phyloP scores from a whole-genome alignment of 2,113 vertebrate species.

The Ahaetulla prasina region DNA sequence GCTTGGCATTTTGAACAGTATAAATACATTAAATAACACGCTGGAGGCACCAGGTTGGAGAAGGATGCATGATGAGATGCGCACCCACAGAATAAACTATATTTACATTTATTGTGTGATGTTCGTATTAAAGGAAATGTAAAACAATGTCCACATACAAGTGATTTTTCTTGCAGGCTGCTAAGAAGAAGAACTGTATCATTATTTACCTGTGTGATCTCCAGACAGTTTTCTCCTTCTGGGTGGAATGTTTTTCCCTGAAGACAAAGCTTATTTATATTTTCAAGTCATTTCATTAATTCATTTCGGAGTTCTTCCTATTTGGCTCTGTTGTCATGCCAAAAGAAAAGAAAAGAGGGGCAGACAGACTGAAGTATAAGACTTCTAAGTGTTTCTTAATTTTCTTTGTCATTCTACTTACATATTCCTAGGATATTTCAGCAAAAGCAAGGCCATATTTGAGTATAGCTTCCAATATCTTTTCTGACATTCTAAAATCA shows the following conservation, averaged over 20 bases:
- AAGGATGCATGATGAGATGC: too few relatives aligned
- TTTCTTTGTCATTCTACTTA: too few relatives aligned
- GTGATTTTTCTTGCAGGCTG: neutral
- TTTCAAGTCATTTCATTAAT: constrained; percentile 40
- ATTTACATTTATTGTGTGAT: neutral
- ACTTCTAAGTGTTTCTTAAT: neutral
- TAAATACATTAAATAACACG: too few relatives aligned
- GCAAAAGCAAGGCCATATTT: too few relatives aligned
- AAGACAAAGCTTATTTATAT: constrained; percentile 38
- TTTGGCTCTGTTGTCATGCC: neutral
- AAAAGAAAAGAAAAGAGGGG: neutral
- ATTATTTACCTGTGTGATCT: too few relatives aligned
- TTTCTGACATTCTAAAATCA: too few relatives aligned
- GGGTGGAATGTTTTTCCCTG: constrained; percentile 28
- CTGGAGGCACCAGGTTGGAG: too few relatives aligned
- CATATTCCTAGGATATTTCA: too few relatives aligned
- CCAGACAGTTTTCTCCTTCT: neutral
- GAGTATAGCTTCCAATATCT: too few relatives aligned
- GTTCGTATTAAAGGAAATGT: neutral
- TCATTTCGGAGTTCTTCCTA: constrained; percentile 30
- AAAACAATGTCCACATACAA: neutral
- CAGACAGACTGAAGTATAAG: neutral
- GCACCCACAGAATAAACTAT: neutral
- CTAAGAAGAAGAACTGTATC: constrained; percentile 1
- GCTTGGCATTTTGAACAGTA: too few relatives aligned